These are phyloP conservation scores for Hylaeus anthracinus DNA, from an alignment of 1,140 invertebrate genomes.

Conservation along the genomic window DNA sequence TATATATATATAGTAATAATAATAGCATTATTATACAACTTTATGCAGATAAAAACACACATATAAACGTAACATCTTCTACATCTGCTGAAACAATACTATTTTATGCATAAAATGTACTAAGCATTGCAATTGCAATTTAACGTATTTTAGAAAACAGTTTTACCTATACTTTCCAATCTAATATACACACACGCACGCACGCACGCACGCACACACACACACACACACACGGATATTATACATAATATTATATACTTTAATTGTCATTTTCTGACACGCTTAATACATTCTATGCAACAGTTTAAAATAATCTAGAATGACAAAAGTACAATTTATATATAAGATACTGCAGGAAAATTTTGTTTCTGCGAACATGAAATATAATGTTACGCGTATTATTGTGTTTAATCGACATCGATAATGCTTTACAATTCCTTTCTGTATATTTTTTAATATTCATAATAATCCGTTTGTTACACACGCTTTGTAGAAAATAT, in stretches of 20 bases:
- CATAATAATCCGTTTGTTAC: slow-evolving; percentile 19
- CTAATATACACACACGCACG: slow-evolving; percentile 38
- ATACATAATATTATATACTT: not conserved
- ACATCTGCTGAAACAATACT: slow-evolving; percentile 73
- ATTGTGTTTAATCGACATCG: slow-evolving; percentile 35
- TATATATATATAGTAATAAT: slow-evolving; percentile 65
- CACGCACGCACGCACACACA: not conserved
- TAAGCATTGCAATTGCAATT: slow-evolving; percentile 23
- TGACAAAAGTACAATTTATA: slow-evolving; percentile 36
- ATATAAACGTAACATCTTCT: slow-evolving; percentile 74
- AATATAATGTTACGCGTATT: not conserved
- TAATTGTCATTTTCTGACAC: slow-evolving; percentile 35
- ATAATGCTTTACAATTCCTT: not conserved
- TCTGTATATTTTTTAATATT: slow-evolving; percentile 8
- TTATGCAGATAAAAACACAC: slow-evolving; percentile 78
- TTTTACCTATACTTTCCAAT: slow-evolving; percentile 38
- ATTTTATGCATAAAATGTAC: slow-evolving; percentile 70
- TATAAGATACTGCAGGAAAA: slow-evolving; percentile 15
- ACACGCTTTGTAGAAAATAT: slow-evolving; percentile 33
- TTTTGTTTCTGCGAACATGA: slow-evolving; percentile 17
- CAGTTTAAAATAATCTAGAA: slow-evolving; percentile 40
- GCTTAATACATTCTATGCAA: slow-evolving; percentile 45
- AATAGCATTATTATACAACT: slow-evolving; percentile 72
- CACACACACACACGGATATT: too few species aligned
- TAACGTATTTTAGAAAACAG: slow-evolving; percentile 28